phyloP scores from a whole-genome alignment of 2,888 invertebrate species.

The Laothoe populi region DNA sequence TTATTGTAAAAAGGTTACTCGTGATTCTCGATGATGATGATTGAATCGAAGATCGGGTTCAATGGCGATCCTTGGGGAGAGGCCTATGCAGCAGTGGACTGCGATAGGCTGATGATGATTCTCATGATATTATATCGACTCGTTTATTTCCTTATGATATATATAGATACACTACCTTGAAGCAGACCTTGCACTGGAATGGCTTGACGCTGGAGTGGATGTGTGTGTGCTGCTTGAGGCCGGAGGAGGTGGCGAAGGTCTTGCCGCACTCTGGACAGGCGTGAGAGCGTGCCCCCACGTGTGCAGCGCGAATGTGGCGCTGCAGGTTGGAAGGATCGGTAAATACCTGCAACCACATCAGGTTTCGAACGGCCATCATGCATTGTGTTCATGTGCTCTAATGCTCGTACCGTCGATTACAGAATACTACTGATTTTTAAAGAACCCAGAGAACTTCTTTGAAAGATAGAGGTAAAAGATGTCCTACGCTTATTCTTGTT shows the following conservation, averaged over 20 bases:
- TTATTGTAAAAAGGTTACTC: no score
- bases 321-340: conserved; percentile 98
- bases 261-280: conserved; percentile 99
- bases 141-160: conserved; percentile 32
- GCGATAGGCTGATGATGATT: no score
- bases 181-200: conserved; percentile 98
- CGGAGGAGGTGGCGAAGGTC: conserved; percentile 98
- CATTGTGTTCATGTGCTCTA: conserved; percentile 29
- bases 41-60: no score
- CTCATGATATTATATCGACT: background rate
- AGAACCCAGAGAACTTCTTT: no score
- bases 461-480: no score
- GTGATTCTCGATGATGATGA: no score
- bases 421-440: background rate
- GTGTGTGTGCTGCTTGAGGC: conserved; percentile 99
- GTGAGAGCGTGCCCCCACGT: conserved; percentile 98
- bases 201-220: conserved; percentile 99
- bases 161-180: conserved; percentile 86
- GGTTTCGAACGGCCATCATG: conserved; percentile 73
- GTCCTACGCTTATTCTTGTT: no score
- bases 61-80: no score
- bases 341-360: conserved; percentile 91
- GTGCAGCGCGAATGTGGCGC: conserved; percentile 97
- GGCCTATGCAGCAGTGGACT: no score
- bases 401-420: background rate